These are phyloP conservation scores for Echinops telfairi DNA, from an alignment of 2,113 vertebrate genomes.

Conservation along the genomic window DNA sequence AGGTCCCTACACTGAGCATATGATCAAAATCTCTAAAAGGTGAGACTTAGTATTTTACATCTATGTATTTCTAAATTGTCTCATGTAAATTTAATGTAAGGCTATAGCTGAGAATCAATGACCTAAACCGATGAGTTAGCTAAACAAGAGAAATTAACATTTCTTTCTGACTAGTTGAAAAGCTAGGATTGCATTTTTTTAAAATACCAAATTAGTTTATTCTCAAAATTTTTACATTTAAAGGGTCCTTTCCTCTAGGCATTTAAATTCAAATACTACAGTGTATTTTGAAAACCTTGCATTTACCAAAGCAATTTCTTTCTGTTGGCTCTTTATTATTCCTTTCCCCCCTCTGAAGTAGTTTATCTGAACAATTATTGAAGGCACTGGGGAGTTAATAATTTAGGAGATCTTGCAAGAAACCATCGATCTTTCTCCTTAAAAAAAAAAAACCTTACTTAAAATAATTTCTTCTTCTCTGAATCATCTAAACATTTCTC, in stretches of 20 bases:
- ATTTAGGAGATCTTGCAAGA: constrained; percentile 19
- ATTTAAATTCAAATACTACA: constrained; percentile 23
- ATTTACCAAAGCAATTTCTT: neutral
- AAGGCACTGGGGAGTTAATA: neutral
- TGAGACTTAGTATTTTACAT: neutral
- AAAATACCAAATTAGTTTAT: constrained; percentile 6
- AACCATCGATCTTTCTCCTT: neutral
- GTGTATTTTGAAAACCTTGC: neutral
- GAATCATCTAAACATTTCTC: neutral
- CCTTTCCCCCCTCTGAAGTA: neutral
- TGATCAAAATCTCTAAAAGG: constrained; percentile 1
- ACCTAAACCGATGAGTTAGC: neutral
- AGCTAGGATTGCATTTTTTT: neutral
- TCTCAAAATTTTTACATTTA: constrained; percentile 29
- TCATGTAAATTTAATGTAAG: neutral
- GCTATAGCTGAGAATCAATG: neutral
- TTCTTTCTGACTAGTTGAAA: constrained; percentile 3
- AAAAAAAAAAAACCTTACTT: neutral
- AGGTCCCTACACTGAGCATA: neutral
- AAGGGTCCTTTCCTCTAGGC: neutral
- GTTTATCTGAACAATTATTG: constrained; percentile 47
- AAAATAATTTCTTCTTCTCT: neutral
- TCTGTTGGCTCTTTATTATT: neutral
- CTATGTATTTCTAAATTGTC: neutral
- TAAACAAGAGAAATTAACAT: neutral